A percentile compares a stretch with the other conserved stretches of the same genome.
Conservation (phyloP, 2,888 invertebrate genomes). For the Phasia obesa region DNA sequence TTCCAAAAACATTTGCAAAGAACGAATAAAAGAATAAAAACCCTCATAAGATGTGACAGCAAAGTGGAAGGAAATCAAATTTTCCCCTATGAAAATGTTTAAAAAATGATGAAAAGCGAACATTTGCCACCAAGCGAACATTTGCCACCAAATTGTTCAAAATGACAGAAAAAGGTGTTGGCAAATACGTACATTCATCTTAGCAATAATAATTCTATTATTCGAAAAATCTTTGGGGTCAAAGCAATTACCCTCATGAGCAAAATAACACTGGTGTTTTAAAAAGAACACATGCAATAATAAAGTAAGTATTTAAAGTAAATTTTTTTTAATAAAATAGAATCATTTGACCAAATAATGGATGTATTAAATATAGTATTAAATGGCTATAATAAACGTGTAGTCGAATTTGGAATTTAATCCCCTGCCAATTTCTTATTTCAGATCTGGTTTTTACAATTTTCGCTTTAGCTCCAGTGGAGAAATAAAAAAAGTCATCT, state of each 20-base stretch:
- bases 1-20: conserved; percentile 60
- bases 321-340: no score
- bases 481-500: no score
- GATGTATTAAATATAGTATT: no score
- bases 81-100: conserved; percentile 21
- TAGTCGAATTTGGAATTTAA: no score
- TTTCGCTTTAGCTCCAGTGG: no score
- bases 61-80: conserved; percentile 10
- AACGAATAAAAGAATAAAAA: conserved; percentile 40
- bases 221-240: conserved; percentile 45
- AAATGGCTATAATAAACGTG: no score
- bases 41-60: conserved; percentile 59
- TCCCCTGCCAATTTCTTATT: no score
- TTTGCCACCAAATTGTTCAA: conserved; percentile 1
- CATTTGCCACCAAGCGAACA: conserved; percentile 56
- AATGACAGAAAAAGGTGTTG: conserved; percentile 53
- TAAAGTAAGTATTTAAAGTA: no score
- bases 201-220: conserved; percentile 31
- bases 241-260: conserved; percentile 64
- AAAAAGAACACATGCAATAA: conserved; percentile 12
- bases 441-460: no score
- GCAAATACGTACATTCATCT: conserved; percentile 6
- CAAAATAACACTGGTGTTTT: conserved; percentile 50
- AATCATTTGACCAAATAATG: no score
- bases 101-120: conserved; percentile 41